Base-by-base conservation (phyloP, 1,140 invertebrate genomes). In the Ceratosolen fusciceps region DNA sequence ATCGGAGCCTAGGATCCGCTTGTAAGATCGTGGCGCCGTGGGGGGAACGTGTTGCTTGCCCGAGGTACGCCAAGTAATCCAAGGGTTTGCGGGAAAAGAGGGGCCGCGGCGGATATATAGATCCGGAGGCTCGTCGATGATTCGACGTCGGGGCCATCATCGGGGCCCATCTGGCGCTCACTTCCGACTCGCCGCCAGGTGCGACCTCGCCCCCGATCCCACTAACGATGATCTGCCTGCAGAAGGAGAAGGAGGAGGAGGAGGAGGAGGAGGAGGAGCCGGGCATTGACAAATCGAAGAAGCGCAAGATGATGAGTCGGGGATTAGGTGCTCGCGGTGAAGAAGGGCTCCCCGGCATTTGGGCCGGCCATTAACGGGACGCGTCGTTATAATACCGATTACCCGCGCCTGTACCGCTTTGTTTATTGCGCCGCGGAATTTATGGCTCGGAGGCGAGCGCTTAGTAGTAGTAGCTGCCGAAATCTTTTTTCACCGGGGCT, bases 41-140 rank as follows among this genome's bases (percentile, higher is more conserved):
- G 29, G 58, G 62, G 24, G n/a, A 76, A 16, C 39, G 29, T 26
- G 65, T 47, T n/a, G 29, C 8, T 29, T 49, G 58, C 29, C 31
- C 58, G 39, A 9, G 12, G 49, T 31, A 24, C 16, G 19, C 8
- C 14, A 14, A 34, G 24, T 29, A 60, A 76, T 76, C 47, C 54
- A 29, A 47, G 29, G n/a, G 65, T 49, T 49, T n/a, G 49, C 58
- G 24, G 26, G 58, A 49, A 75, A 49, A 60, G 26, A 14, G 26
- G 29, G 74, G 79, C 80, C 82, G 83, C 74, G 79, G 58, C n/a
- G n/a, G n/a, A n/a, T 82, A 83, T 82, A 85, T 84, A 82, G 83
- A 84, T 83, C 70, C 72, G 84, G 86, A 87, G 86, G 87, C 88
- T 88, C 87, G 87, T 87, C 84, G 87, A 88, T 14, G 2, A 60